phyloP scores from a whole-genome alignment of 2,797 vertebrate species.

The Xenopus petersii region DNA sequence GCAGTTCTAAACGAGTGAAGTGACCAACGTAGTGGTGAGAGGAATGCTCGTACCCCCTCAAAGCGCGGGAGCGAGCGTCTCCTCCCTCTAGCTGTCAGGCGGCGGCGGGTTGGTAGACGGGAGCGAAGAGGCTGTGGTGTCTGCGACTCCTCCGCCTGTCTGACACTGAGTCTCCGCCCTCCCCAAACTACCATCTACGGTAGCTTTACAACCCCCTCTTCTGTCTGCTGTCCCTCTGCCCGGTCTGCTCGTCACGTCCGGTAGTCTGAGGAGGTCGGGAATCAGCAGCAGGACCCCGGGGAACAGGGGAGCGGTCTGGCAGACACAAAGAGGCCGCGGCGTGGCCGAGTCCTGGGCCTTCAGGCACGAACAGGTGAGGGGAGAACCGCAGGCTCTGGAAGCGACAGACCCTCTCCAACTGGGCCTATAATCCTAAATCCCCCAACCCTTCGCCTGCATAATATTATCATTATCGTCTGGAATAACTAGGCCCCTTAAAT shows the following conservation, averaged over 20 bases:
- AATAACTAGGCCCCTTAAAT: too few species aligned
- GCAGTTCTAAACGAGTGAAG: not conserved
- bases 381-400: not conserved
- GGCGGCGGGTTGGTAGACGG: conserved; percentile 28
- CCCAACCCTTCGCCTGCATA: too few species aligned
- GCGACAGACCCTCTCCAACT: not conserved
- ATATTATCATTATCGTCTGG: too few species aligned
- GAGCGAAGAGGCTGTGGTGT: not conserved
- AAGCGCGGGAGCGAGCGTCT: conserved; percentile 23
- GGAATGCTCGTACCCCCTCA: too few species aligned
- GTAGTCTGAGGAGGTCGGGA: conserved; percentile 30
- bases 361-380: conserved; percentile 23
- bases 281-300: conserved; percentile 2
- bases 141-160: conserved; percentile 23
- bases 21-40: not conserved
- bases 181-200: not conserved
- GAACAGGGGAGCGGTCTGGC: not conserved
- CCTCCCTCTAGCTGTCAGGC: conserved; percentile 19
- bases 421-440: not conserved
- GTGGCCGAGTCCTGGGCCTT: conserved; percentile 22
- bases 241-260: conserved; percentile 45
- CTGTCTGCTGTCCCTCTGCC: conserved; percentile 17
- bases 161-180: conserved; percentile 4
- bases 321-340: conserved; percentile 34
- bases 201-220: not conserved